phyloP scores from a whole-genome alignment of 2,113 vertebrate genomes.

The Ageneiosus marmoratus region DNA sequence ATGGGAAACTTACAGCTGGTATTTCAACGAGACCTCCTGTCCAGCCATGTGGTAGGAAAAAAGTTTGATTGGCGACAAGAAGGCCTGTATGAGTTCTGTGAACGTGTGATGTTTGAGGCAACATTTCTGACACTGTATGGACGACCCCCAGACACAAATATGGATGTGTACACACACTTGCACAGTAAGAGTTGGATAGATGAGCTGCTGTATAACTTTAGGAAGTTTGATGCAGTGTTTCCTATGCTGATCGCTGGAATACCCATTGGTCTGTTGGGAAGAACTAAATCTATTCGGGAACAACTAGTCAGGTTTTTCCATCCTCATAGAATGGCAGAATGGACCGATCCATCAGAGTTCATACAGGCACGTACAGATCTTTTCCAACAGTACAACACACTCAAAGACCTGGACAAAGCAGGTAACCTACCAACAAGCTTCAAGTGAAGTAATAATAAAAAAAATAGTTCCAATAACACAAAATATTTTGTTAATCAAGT shows the following conservation, averaged over 20 bases:
- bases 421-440: constrained; percentile 68
- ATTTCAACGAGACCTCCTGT: constrained; percentile 73
- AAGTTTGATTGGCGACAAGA: constrained; percentile 66
- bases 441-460: too few relatives aligned
- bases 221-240: constrained; percentile 80
- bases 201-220: constrained; percentile 75
- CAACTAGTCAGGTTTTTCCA: constrained; percentile 78
- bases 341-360: constrained; percentile 75
- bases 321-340: constrained; percentile 71
- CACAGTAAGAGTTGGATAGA: constrained; percentile 55
- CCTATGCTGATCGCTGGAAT: constrained; percentile 78
- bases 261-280: constrained; percentile 83
- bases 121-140: constrained; percentile 86
- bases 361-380: constrained; percentile 72
- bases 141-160: constrained; percentile 57
- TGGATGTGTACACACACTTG: constrained; percentile 50
- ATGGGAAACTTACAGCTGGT: constrained; percentile 79
- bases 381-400: constrained; percentile 76
- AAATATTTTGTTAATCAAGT: neutral
- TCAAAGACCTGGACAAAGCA: constrained; percentile 82
- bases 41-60: neutral
- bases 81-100: constrained; percentile 82
- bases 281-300: constrained; percentile 71
- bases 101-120: constrained; percentile 81
- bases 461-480: too few relatives aligned